Evolutionary conservation across 2,113 vertebrate genomes (phyloP).

Genomic region (Dunckerocampus dactyliophorus): DNA sequence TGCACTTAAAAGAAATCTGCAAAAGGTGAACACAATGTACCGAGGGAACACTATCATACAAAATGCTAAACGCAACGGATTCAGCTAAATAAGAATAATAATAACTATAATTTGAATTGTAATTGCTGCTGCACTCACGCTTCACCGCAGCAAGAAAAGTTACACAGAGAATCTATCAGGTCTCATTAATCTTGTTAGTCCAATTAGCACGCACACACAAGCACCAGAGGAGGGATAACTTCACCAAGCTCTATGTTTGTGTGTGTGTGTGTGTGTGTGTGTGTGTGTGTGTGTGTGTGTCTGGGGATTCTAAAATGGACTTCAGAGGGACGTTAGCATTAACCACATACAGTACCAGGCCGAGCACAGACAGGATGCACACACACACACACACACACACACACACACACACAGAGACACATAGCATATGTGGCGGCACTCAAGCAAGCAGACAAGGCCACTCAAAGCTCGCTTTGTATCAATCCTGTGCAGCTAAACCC

Average conservation of each 20-base stretch:
- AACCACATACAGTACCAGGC: slow-evolving; percentile 47
- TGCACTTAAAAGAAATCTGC: too few relatives aligned
- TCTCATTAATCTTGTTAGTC: slow-evolving; percentile 69
- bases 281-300: slow-evolving; percentile 22
- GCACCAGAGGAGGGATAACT: slow-evolving; percentile 30
- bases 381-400: slow-evolving; percentile 18
- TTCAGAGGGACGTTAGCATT: slow-evolving; percentile 49
- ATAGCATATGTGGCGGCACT: slow-evolving; percentile 59
- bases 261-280: slow-evolving; percentile 16
- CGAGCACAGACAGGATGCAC: slow-evolving; percentile 4
- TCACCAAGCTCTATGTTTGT: slow-evolving; percentile 21
- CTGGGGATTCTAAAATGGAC: slow-evolving; percentile 51
- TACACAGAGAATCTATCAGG: slow-evolving; percentile 53
- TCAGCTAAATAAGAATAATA: too few relatives aligned
- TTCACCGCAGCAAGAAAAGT: slow-evolving; percentile 21
- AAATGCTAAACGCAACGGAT: too few relatives aligned
- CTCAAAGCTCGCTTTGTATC: slow-evolving; percentile 63
- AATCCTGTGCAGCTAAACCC: slow-evolving; percentile 57
- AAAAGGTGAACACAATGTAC: too few relatives aligned
- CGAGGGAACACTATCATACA: too few relatives aligned
- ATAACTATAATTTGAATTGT: too few relatives aligned
- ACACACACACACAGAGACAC: slow-evolving; percentile 18
- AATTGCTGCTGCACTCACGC: not conserved
- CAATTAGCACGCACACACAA: slow-evolving; percentile 63
- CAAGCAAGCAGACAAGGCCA: slow-evolving; percentile 57